Evolutionary conservation across 2,888 invertebrate genomes (phyloP).

Genomic region (Apeira syringaria): DNA sequence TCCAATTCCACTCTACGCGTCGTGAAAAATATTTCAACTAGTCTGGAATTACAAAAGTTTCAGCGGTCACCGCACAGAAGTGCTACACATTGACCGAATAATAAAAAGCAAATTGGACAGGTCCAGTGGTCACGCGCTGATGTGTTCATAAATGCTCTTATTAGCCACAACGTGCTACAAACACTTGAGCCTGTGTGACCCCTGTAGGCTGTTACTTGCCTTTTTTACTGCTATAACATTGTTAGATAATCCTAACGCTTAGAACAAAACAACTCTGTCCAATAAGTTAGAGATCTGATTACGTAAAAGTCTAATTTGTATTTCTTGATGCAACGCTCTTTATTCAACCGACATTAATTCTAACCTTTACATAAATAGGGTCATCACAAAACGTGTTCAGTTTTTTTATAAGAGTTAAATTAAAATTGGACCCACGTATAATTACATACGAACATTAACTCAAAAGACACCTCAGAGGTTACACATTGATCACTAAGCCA

Average conservation of each 20-base stretch:
- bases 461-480: slow-evolving; percentile 69
- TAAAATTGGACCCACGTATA: slow-evolving; percentile 49
- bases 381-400: not conserved
- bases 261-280: slow-evolving; percentile 23
- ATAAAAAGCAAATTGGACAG: slow-evolving; percentile 71
- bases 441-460: slow-evolving; percentile 63
- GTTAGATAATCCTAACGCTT: slow-evolving; percentile 20
- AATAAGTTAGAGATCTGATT: slow-evolving; percentile 26
- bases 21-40: slow-evolving; percentile 60
- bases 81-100: slow-evolving; percentile 68
- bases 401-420: slow-evolving; percentile 17
- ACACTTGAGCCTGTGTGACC: slow-evolving; percentile 48
- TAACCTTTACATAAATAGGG: slow-evolving; percentile 10
- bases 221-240: slow-evolving; percentile 28
- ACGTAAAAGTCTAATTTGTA: slow-evolving; percentile 19
- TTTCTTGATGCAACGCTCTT: slow-evolving; percentile 6
- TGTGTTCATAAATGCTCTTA: slow-evolving; percentile 66
- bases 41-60: slow-evolving; percentile 63
- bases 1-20: slow-evolving; percentile 55
- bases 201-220: slow-evolving; percentile 22
- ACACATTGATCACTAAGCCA: slow-evolving; percentile 69
- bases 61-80: slow-evolving; percentile 47
- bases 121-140: slow-evolving; percentile 48
- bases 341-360: slow-evolving; percentile 10
- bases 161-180: slow-evolving; percentile 52